Evolutionary conservation across 2,113 vertebrate species (phyloP).

Genomic region (Patagioenas fasciata): DNA sequence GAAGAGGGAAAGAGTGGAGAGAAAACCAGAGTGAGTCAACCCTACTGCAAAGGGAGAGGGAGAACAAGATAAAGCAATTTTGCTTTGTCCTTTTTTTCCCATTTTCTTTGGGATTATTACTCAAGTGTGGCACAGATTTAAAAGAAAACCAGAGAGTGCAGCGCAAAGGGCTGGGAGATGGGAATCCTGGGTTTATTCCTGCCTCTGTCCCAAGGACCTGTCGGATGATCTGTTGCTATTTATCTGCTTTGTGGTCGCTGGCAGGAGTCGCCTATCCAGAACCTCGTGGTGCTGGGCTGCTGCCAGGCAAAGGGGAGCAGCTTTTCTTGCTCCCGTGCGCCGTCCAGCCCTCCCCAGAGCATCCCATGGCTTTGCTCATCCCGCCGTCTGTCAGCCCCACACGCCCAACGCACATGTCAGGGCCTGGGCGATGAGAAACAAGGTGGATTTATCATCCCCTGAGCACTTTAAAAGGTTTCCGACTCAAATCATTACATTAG

Average conservation of each 20-base stretch:
- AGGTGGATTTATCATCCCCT: neutral
- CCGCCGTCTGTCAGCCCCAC: neutral
- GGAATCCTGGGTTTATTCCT: neutral
- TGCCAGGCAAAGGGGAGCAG: neutral
- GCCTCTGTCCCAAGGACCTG: neutral
- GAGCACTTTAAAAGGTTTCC: neutral
- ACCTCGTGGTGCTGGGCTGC: accelerated
- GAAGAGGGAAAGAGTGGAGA: neutral
- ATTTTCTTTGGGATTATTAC: neutral
- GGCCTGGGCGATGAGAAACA: neutral
- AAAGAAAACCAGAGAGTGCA: neutral
- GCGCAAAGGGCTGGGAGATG: neutral
- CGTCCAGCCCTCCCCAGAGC: neutral
- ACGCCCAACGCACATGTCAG: neutral
- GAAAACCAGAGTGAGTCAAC: neutral
- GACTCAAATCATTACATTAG: neutral
- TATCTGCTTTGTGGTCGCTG: neutral
- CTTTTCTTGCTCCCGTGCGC: neutral
- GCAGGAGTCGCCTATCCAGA: neutral
- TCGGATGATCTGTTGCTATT: neutral
- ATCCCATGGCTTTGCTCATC: neutral
- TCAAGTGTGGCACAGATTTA: accelerated
- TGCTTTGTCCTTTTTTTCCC: neutral
- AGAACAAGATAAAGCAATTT: accelerated
- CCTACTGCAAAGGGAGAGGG: neutral